Evolutionary conservation across 37 sponge, comb jelly and placozoan genomes (phyloP).

Genomic region (Mnemiopsis leidyi): DNA sequence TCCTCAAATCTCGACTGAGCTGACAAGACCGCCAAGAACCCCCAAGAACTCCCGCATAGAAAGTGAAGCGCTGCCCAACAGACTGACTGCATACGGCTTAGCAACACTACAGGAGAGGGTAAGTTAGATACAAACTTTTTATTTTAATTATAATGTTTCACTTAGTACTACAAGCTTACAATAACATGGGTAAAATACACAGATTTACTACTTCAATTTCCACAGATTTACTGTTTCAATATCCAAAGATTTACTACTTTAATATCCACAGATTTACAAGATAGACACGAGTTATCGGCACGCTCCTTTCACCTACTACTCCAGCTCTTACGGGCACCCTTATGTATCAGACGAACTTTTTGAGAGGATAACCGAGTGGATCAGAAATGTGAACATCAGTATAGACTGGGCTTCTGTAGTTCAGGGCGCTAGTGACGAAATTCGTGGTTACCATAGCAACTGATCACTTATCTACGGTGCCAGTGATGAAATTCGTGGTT

Average conservation of each 20-base stretch:
- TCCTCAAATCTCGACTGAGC: too few relatives aligned
- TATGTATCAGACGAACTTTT: conserved; percentile 41
- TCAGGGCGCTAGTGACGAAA: background rate
- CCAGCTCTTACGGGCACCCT: conserved; percentile 46
- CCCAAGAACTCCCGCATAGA: too few relatives aligned
- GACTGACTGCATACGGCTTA: background rate
- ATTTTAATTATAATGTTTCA: too few relatives aligned
- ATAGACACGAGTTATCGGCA: background rate
- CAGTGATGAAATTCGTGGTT: background rate
- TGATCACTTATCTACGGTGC: background rate
- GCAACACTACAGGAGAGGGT: background rate
- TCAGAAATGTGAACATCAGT: conserved; percentile 37
- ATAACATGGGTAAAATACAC: too few relatives aligned
- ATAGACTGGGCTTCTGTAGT: conserved; percentile 42
- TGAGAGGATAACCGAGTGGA: conserved; percentile 34
- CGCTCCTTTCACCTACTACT: background rate
- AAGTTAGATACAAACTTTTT: too few relatives aligned
- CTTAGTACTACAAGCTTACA: too few relatives aligned
- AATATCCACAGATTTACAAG: background rate
- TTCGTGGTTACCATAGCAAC: background rate
- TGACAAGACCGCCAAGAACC: too few relatives aligned
- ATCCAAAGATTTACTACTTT: too few relatives aligned
- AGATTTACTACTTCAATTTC: too few relatives aligned
- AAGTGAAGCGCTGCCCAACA: background rate
- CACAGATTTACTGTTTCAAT: too few relatives aligned